A percentile compares a stretch with the other conserved stretches of the same genome.
Evolutionary conservation across 1,140 invertebrate species (phyloP).

Genomic region (Drosophila funebris): DNA sequence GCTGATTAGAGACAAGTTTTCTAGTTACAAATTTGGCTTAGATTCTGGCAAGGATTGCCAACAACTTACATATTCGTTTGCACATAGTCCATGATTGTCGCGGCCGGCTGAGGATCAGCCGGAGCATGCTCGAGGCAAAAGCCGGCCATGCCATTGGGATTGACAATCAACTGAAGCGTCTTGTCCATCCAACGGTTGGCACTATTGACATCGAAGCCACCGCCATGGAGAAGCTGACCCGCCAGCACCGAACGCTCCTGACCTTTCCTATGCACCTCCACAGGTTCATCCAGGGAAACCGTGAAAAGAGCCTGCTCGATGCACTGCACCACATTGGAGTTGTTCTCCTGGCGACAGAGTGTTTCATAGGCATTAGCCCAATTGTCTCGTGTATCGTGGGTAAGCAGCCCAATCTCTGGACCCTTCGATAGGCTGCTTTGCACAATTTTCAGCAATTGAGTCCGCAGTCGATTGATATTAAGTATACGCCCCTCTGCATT

Average conservation of each 20-base stretch:
- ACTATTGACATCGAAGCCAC: constrained; percentile 87
- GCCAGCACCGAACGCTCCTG: constrained; percentile 84
- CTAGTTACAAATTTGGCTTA: background rate
- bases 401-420: constrained; percentile 90
- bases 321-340: constrained; percentile 86
- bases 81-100: constrained; percentile 92
- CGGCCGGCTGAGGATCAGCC: constrained; percentile 95
- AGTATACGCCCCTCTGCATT: constrained; percentile 84
- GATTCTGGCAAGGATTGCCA: background rate
- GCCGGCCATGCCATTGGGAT: constrained; percentile 91
- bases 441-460: constrained; percentile 85
- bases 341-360: constrained; percentile 84
- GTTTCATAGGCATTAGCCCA: constrained; percentile 90
- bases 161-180: constrained; percentile 93
- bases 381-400: constrained; percentile 91
- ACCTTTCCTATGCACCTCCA: constrained; percentile 79
- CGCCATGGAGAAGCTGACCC: constrained; percentile 89
- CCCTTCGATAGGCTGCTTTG: constrained; percentile 77
- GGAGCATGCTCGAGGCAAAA: constrained; percentile 96
- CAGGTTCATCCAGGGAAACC: constrained; percentile 90
- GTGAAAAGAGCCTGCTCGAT: constrained; percentile 93
- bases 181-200: constrained; percentile 96
- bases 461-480: constrained; percentile 20
- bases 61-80: constrained; percentile 83
- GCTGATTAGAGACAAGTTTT: background rate